A percentile compares a stretch with the other conserved stretches of the same genome.
These are phyloP conservation scores for Eilema griseolum DNA, from an alignment of 2,888 invertebrate species.

Conservation along the genomic window DNA sequence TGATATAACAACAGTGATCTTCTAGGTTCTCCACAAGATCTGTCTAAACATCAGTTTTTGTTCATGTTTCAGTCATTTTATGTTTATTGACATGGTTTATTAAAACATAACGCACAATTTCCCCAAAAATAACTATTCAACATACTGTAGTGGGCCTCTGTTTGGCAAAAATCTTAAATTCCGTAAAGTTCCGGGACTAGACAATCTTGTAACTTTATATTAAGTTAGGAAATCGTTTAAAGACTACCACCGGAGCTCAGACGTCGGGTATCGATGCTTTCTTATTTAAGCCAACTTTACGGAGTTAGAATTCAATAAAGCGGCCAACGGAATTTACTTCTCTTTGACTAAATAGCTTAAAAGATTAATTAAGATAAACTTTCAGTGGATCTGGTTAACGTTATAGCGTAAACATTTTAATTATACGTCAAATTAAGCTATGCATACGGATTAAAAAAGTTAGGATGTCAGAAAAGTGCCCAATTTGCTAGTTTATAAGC, in stretches of 20 bases:
- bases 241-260: conserved; percentile 68
- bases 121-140: neutral
- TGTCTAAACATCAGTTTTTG: neutral
- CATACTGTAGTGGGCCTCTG: neutral
- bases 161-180: conserved; percentile 53
- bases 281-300: conserved; percentile 80
- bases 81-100: neutral
- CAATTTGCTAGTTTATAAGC: conserved; percentile 27
- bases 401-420: conserved; percentile 70
- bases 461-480: conserved; percentile 34
- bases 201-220: conserved; percentile 77
- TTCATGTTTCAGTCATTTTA: no score
- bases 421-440: conserved; percentile 59
- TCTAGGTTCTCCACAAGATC: no score
- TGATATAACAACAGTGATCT: neutral
- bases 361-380: conserved; percentile 83
- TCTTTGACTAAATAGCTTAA: conserved; percentile 84
- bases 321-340: conserved; percentile 79
- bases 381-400: conserved; percentile 69
- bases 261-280: conserved; percentile 80
- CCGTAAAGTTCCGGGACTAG: conserved; percentile 62
- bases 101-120: neutral
- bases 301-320: conserved; percentile 83
- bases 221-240: conserved; percentile 78
- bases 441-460: conserved; percentile 50